Evolutionary conservation across 2,888 invertebrate genomes (phyloP).

Genomic region (Sabellastarte sp.): DNA sequence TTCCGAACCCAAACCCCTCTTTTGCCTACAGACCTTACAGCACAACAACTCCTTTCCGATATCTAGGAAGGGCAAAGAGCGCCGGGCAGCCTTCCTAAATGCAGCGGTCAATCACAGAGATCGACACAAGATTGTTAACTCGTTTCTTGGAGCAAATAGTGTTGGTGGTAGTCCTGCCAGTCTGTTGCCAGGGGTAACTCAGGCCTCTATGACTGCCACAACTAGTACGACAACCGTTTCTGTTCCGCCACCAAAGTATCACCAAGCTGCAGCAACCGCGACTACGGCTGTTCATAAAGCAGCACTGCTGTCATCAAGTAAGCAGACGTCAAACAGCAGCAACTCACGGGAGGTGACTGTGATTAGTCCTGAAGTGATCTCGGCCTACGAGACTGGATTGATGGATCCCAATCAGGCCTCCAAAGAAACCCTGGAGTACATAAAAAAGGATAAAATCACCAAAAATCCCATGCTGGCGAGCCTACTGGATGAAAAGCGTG

Average conservation of each 20-base stretch:
- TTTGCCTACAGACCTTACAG: too few relatives aligned
- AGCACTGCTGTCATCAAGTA: not conserved
- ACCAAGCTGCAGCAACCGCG: not conserved
- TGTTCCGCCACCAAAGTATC: not conserved
- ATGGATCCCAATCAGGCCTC: not conserved
- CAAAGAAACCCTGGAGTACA: not conserved
- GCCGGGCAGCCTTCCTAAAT: conserved; percentile 20
- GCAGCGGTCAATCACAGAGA: conserved; percentile 4
- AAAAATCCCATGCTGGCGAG: conserved; percentile 51
- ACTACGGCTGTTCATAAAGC: not conserved
- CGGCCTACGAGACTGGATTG: not conserved
- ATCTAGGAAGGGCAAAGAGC: conserved; percentile 20
- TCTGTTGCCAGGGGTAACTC: not conserved
- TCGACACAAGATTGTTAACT: too few relatives aligned
- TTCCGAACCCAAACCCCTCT: not conserved
- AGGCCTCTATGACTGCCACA: not conserved
- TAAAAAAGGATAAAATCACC: conserved; percentile 30
- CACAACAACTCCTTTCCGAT: too few relatives aligned
- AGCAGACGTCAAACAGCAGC: not conserved
- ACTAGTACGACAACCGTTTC: not conserved
- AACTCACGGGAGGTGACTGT: too few relatives aligned
- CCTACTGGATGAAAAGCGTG: conserved; percentile 45
- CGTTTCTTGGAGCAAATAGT: not conserved
- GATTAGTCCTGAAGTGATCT: not conserved
- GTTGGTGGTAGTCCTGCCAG: not conserved